A percentile compares a stretch with the other conserved stretches of the same genome.
phyloP scores from a whole-genome alignment of 2,888 invertebrate genomes.

The Drosophila lacicola region DNA sequence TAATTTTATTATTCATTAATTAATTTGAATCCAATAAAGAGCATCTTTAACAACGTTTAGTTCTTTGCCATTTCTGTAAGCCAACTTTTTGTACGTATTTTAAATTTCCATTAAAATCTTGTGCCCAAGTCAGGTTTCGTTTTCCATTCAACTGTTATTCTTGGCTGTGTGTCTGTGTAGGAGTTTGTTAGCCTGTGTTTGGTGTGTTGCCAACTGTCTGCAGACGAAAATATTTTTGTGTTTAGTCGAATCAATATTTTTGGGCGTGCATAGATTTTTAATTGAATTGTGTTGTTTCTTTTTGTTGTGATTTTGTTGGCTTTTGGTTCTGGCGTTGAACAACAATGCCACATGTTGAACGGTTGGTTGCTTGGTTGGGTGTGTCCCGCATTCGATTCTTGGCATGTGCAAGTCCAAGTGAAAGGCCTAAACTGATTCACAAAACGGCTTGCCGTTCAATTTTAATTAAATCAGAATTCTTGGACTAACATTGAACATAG shows the following conservation, averaged over 20 bases:
- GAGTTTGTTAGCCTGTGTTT: slow-evolving; percentile 8
- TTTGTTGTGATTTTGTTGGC: slow-evolving; percentile 10
- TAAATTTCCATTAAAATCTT: slow-evolving; percentile 20
- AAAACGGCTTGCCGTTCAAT: slow-evolving; percentile 12
- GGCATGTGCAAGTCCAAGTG: slow-evolving; percentile 27
- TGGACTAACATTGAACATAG: neutral
- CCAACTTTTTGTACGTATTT: neutral
- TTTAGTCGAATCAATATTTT: slow-evolving; percentile 52
- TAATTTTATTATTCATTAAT: neutral
- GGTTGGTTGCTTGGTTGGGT: slow-evolving; percentile 12
- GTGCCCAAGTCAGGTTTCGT: slow-evolving; percentile 48
- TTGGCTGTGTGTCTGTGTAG: neutral
- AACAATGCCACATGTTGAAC: slow-evolving; percentile 40
- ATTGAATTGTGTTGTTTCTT: slow-evolving; percentile 66
- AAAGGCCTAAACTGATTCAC: slow-evolving; percentile 12
- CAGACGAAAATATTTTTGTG: slow-evolving; percentile 44
- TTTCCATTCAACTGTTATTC: slow-evolving; percentile 35
- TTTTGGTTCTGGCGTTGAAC: slow-evolving; percentile 20
- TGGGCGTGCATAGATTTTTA: slow-evolving; percentile 74
- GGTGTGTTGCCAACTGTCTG: slow-evolving; percentile 33
- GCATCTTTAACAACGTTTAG: neutral
- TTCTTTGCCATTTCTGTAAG: neutral
- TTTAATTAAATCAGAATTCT: neutral
- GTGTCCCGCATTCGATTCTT: slow-evolving; percentile 25
- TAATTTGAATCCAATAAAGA: no score